A percentile compares a stretch with the other conserved stretches of the same genome.
Conservation (phyloP, 2,888 invertebrate species). For the Kuschelorhynchus macadamiae region DNA sequence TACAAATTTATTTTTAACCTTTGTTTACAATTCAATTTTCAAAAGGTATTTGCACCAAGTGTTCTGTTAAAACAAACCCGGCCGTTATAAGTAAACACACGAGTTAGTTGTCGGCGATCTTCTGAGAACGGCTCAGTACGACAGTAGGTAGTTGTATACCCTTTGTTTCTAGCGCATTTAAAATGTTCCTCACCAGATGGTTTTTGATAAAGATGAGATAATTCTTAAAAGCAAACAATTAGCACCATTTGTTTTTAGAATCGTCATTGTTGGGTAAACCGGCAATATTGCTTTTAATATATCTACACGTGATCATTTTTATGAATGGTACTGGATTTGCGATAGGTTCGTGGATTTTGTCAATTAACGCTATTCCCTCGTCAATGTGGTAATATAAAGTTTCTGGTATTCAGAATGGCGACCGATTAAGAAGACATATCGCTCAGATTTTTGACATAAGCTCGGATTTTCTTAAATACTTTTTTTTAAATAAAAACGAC, state of each 20-base stretch:
- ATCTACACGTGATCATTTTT: no score
- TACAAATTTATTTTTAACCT: constrained; percentile 44
- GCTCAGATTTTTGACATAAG: no score
- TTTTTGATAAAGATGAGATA: constrained; percentile 12
- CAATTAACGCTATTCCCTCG: no score
- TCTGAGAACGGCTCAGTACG: constrained; percentile 25
- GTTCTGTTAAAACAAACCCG: constrained; percentile 49
- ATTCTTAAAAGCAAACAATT: constrained; percentile 12
- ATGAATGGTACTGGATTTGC: no score
- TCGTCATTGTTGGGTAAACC: not conserved
- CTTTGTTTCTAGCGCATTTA: constrained; percentile 42
- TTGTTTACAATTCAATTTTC: constrained; percentile 50
- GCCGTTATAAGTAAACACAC: constrained; percentile 49
- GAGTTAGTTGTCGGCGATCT: constrained; percentile 33
- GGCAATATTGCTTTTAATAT: not conserved
- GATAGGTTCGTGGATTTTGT: no score
- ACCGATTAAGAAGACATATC: no score
- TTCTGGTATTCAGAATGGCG: no score
- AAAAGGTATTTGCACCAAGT: constrained; percentile 44
- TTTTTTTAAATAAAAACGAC: no score
- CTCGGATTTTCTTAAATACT: no score
- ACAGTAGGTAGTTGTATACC: constrained; percentile 39
- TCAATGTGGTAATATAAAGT: no score
- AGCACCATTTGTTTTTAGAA: not conserved
- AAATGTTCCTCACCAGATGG: constrained; percentile 11